phyloP scores from a whole-genome alignment of 2,113 vertebrate genomes.

The Morphnarchus princeps region DNA sequence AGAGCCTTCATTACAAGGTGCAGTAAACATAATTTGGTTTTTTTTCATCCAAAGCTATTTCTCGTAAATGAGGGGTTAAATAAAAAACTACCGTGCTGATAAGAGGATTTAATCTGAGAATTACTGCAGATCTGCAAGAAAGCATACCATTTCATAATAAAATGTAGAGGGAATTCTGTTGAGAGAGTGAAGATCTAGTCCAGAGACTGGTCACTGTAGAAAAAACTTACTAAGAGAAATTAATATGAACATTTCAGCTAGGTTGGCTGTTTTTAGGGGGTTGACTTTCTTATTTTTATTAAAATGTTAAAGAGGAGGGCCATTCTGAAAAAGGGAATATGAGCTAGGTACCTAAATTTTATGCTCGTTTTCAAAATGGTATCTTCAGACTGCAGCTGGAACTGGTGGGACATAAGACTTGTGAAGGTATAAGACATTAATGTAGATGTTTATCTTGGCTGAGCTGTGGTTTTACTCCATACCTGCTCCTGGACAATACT shows the following conservation, averaged over 20 bases:
- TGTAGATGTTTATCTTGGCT: not conserved
- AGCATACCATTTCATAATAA: not conserved
- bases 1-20: slow-evolving; percentile 89
- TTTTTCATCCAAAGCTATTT: not conserved
- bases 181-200: not conserved
- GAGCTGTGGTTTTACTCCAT: not conserved
- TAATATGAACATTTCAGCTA: not conserved
- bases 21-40: not conserved
- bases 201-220: not conserved
- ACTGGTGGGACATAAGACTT: not conserved
- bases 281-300: not conserved
- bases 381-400: not conserved
- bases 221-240: not conserved
- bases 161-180: not conserved
- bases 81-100: not conserved
- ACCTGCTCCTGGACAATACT: not conserved
- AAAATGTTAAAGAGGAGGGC: not conserved
- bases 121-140: not conserved
- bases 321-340: not conserved
- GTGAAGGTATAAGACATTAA: not conserved
- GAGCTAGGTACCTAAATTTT: not conserved
- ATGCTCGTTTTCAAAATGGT: not conserved
- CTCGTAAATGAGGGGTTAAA: not conserved
- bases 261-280: not conserved
- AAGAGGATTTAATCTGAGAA: not conserved